Conservation (phyloP, 1,140 invertebrate genomes). For the Dendrolimus kikuchii region DNA sequence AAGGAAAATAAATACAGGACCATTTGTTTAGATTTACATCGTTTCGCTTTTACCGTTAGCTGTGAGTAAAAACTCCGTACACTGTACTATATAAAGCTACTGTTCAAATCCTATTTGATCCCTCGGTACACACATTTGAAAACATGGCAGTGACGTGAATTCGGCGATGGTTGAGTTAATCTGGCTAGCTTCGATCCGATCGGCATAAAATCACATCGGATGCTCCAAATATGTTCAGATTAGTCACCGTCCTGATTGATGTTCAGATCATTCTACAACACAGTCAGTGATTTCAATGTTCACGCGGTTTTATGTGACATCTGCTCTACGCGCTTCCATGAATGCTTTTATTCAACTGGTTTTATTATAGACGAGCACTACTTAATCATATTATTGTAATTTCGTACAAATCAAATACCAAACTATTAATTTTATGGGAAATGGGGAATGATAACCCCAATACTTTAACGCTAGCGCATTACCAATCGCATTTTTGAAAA, state of each 20-base stretch:
- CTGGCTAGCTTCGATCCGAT: constrained; percentile 24
- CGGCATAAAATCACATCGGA: constrained; percentile 18
- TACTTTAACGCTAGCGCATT: too few relatives aligned
- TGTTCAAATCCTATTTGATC: constrained; percentile 18
- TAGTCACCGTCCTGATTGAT: constrained; percentile 7
- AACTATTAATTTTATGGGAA: too few relatives aligned
- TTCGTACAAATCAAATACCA: too few relatives aligned
- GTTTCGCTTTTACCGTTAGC: constrained; percentile 7
- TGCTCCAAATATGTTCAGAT: constrained; percentile 14
- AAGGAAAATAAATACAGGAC: background rate
- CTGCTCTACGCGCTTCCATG: too few relatives aligned
- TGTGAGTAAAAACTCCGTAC: constrained; percentile 9
- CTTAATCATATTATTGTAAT: too few relatives aligned
- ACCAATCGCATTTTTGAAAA: too few relatives aligned
- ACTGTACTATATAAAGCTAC: constrained; percentile 13
- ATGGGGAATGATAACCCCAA: too few relatives aligned
- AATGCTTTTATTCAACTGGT: too few relatives aligned
- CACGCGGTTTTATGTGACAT: too few relatives aligned
- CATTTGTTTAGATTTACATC: constrained; percentile 3
- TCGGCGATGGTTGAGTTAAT: constrained; percentile 20
- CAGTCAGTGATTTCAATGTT: too few relatives aligned
- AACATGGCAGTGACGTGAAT: constrained; percentile 22
- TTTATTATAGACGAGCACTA: too few relatives aligned
- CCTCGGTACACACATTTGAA: constrained; percentile 23
- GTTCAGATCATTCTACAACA: background rate